These are phyloP conservation scores for Vollenhovia emeryi DNA, from an alignment of 1,140 invertebrate species.

Conservation along the genomic window DNA sequence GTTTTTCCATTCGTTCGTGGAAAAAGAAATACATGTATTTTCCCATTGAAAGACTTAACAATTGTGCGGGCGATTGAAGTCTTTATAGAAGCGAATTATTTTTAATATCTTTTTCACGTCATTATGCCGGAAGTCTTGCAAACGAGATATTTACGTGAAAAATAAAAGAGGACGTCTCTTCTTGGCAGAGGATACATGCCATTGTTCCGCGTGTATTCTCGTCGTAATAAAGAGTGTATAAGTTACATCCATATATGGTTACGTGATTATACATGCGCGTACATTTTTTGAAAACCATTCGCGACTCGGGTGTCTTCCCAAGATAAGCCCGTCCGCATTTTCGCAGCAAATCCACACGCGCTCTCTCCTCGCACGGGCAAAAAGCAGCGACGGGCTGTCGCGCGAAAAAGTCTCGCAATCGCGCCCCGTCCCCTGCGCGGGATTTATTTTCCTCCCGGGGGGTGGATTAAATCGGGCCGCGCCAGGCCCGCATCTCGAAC, in stretches of 20 bases:
- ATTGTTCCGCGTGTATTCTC: background rate
- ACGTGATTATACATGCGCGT: background rate
- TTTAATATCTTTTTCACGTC: background rate
- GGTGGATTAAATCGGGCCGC: conserved; percentile 3
- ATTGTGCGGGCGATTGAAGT: background rate
- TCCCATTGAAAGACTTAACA: background rate
- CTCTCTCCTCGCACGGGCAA: background rate
- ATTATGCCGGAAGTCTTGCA: background rate
- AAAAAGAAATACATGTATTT: conserved; percentile 6
- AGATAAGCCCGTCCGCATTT: background rate
- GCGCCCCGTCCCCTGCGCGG: background rate
- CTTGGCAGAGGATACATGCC: background rate
- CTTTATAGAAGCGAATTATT: background rate
- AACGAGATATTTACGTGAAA: background rate
- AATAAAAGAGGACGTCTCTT: background rate
- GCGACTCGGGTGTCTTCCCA: background rate
- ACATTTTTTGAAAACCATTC: background rate
- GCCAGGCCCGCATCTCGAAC: background rate
- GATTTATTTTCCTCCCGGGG: conserved; percentile 25
- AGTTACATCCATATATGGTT: background rate
- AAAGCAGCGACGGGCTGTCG: background rate
- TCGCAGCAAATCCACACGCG: background rate
- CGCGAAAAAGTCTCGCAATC: conserved; percentile 1
- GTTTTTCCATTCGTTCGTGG: background rate
- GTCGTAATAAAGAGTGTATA: background rate